Evolutionary conservation across 2,888 invertebrate species (phyloP).

Genomic region (Mythimna vitellina): DNA sequence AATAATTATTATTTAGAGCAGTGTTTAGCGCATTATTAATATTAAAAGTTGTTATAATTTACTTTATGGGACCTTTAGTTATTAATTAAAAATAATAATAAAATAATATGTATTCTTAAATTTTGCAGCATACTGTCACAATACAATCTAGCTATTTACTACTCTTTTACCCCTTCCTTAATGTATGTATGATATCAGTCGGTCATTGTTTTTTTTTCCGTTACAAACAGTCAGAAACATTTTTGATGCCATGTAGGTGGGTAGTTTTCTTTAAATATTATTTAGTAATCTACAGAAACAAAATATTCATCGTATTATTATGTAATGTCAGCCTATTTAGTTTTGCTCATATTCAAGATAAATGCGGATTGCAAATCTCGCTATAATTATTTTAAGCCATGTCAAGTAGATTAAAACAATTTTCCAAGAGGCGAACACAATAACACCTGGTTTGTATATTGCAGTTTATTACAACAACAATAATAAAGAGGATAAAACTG

Average conservation of each 20-base stretch:
- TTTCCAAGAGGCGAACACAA: slow-evolving; percentile 19
- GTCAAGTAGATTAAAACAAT: slow-evolving; percentile 22
- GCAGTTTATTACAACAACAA: slow-evolving; percentile 30
- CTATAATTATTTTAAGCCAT: slow-evolving; percentile 16
- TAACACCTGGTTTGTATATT: slow-evolving; percentile 39
- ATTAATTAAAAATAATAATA: slow-evolving; percentile 27
- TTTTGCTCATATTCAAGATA: not conserved
- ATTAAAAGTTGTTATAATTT: slow-evolving; percentile 13
- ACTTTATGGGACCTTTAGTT: slow-evolving; percentile 22
- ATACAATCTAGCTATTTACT: slow-evolving; percentile 9
- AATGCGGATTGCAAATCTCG: slow-evolving; percentile 7
- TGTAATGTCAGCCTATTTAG: not conserved
- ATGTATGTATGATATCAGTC: not conserved
- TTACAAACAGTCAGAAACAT: too few relatives aligned
- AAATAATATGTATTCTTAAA: slow-evolving; percentile 9
- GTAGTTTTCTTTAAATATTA: not conserved
- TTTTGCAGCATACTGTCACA: slow-evolving; percentile 12
- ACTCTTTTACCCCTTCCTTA: slow-evolving; percentile 4
- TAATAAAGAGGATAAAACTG: slow-evolving; percentile 50
- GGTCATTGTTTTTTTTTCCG: not conserved
- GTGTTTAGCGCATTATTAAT: not conserved
- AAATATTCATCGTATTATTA: not conserved
- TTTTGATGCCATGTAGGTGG: not conserved
- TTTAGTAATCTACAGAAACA: not conserved
- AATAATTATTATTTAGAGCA: slow-evolving; percentile 32